phyloP scores from a whole-genome alignment of 2,888 invertebrate genomes.

The Automeris io region DNA sequence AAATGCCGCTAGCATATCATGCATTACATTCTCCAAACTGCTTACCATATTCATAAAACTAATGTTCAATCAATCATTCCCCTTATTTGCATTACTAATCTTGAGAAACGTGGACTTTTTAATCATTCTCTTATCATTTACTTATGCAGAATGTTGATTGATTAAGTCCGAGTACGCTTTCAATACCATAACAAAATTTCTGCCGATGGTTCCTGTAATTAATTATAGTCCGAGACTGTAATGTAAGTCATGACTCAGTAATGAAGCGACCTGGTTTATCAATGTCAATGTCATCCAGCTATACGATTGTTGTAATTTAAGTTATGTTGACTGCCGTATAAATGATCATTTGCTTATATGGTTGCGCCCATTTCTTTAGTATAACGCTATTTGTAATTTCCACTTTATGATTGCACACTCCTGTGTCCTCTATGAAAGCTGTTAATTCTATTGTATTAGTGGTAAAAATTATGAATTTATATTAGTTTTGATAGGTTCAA shows the following conservation, averaged over 20 bases:
- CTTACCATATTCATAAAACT: too few species aligned
- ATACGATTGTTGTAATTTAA: slow-evolving; percentile 19
- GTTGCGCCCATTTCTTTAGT: slow-evolving; percentile 19
- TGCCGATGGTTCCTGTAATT: slow-evolving; percentile 3
- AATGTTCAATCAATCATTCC: too few species aligned
- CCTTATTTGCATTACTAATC: neutral
- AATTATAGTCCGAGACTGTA: slow-evolving; percentile 13
- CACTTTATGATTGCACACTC: neutral
- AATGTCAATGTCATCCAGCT: slow-evolving; percentile 47
- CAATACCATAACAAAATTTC: neutral
- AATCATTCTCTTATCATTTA: neutral
- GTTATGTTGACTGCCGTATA: slow-evolving; percentile 22
- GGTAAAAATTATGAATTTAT: too few species aligned
- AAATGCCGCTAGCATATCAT: too few species aligned
- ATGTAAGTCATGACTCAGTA: slow-evolving; percentile 34
- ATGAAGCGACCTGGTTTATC: slow-evolving; percentile 24
- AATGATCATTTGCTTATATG: slow-evolving; percentile 14
- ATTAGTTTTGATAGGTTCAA: too few species aligned
- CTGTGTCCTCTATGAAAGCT: neutral
- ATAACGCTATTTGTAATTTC: slow-evolving; percentile 9
- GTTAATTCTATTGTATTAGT: too few species aligned
- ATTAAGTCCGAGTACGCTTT: neutral
- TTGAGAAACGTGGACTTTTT: neutral
- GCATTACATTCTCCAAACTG: too few species aligned
- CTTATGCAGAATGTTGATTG: neutral